Percentiles rank a stretch among this genome's conserved stretches.
Conservation (phyloP, 2,888 invertebrate species). For the Callinectes sapidus region DNA sequence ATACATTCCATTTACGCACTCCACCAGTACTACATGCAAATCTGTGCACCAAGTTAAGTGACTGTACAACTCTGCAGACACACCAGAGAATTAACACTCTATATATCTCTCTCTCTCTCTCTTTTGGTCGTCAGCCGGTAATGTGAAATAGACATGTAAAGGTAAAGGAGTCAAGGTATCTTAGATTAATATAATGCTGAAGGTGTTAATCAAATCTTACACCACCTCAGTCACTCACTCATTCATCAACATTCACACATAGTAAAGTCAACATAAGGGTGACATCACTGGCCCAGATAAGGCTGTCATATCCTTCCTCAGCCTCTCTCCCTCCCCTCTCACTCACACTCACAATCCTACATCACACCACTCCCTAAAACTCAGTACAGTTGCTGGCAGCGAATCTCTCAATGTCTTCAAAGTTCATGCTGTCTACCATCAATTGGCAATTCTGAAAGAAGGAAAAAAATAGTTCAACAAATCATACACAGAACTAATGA, state of each 20-base stretch:
- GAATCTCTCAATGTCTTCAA: conserved; percentile 72
- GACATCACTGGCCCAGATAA: conserved; percentile 6
- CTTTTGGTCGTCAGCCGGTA: not conserved
- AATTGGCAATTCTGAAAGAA: conserved; percentile 69
- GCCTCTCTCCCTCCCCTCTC: conserved; percentile 7
- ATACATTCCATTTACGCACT: not conserved
- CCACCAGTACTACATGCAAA: not conserved
- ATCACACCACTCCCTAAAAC: conserved; percentile 49
- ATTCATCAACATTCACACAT: not conserved
- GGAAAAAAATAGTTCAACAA: not conserved
- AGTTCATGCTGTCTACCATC: conserved; percentile 71
- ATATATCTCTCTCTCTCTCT: not conserved
- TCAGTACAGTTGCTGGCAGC: conserved; percentile 71
- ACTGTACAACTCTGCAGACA: not conserved
- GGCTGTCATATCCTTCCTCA: not conserved
- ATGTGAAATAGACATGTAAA: not conserved
- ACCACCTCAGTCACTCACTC: not conserved
- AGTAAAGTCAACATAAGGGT: not conserved
- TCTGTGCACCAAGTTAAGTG: not conserved
- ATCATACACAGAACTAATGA: not conserved
- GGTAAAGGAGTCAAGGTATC: not conserved
- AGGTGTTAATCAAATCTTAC: not conserved
- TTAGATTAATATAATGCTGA: not conserved
- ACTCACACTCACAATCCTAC: conserved; percentile 6
- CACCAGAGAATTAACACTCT: not conserved